Evolutionary conservation across 2,113 vertebrate genomes (phyloP).

Genomic region (Eudyptes chrysolophus): DNA sequence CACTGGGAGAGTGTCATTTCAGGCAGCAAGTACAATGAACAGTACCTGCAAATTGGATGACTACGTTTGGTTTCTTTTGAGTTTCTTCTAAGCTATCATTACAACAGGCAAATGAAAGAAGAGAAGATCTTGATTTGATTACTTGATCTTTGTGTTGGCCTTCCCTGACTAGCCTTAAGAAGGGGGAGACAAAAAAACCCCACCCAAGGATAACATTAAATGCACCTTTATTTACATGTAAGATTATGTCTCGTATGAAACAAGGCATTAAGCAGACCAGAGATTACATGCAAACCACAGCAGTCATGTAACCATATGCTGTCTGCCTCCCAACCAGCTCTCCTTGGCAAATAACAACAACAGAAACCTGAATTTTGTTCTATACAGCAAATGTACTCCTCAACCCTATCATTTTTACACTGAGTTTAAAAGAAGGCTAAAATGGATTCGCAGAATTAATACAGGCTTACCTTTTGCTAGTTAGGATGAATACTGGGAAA

Average conservation of each 20-base stretch:
- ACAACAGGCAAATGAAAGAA: background rate
- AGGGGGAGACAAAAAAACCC: background rate
- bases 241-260: background rate
- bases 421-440: background rate
- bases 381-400: background rate
- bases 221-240: background rate
- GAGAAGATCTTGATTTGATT: background rate
- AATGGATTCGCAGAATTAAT: background rate
- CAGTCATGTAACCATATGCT: conserved; percentile 4
- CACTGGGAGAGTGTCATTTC: background rate
- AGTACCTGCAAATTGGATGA: background rate
- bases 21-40: background rate
- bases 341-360: background rate
- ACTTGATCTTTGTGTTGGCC: background rate
- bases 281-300: conserved; percentile 8
- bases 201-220: conserved; percentile 4
- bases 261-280: conserved; percentile 6
- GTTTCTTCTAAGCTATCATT: background rate
- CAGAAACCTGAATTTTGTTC: background rate
- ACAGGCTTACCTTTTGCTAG: background rate
- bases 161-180: background rate
- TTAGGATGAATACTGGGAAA: background rate
- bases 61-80: background rate
- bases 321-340: background rate
- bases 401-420: background rate